Evolutionary conservation across 2,888 invertebrate species (phyloP), one percentile per base, ranked within the genome.

Genomic region (Lasioglossum oenotherae): DNA sequence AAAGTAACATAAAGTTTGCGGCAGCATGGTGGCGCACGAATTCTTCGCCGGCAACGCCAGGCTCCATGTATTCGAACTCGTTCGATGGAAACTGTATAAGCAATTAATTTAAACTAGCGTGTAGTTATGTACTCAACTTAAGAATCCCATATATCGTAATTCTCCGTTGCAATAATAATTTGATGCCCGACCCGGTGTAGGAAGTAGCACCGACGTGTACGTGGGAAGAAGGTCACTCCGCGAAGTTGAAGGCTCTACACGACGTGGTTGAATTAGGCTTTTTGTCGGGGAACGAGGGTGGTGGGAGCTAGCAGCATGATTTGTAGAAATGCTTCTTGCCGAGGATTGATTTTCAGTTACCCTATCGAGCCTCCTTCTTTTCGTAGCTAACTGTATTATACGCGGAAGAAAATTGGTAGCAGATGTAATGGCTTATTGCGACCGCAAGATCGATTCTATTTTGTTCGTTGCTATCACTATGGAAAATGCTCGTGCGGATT

Each of bases 211-310:
- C 67, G 72, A 49, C 69, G 35, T 67, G 46, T 49, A 73, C 84
- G 80, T 83, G 84, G 84, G 85, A 85, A 85, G 73, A 57, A n/a
- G 76, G 85, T 83, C 85, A 76, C 27, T 76, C 57, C 23, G 60
- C n/a, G 60, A 67, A 76, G 67, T 60, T 79, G 31, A 69, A 83
- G 76, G 71, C 74, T 78, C 4, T 23, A 64, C 79, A 67, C 67
- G 73, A 27, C 27, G 78, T 16, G 71, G 78, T 82, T 53, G 67
- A 73, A 72, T 64, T 67, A 31, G 64, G 35, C 57, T 80, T 85
- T 79, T 76, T 83, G 73, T 46, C 44, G 35, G 8, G 67, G 67
- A 19, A 41, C 16, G 73, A 10, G 67, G 19, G 35, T 12, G n/a
- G 57, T 4, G 57, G 57, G n/a, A 44, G 57, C 12, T n/a, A n/a